Base-by-base conservation (phyloP, 1,140 invertebrate species). In the Trinorchestia longiramus region DNA sequence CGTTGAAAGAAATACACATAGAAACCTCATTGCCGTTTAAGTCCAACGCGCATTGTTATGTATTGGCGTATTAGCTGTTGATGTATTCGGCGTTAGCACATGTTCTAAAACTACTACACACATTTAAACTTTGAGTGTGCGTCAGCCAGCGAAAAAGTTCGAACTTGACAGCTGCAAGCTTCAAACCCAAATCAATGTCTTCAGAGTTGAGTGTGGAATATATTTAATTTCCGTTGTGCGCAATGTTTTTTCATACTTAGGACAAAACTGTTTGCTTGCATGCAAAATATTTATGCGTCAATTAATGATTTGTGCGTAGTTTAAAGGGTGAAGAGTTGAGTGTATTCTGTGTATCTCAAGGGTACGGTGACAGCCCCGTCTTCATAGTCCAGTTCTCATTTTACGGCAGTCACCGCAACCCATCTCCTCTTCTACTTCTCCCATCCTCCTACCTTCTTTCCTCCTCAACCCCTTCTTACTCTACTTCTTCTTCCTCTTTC, bases 351-450 rank as follows among this genome's bases (percentile, higher is more conserved):
- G 62, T 3, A 28, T 77, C 62, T 77, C 62, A 3, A 90, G 88
- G 88, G 88, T 90, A 43, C 88, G 88, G 88, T 90, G 88, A 43
- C 88, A 42, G 41, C 88, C 88, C n/a, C 42, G 88, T 90, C 88
- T 90, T 90, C 88, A 19, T 90, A 90, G 88, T 90, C 88, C 88
- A 90, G 88, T 90, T 43, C 88, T 43, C 43, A 41, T 90, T 90
- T 42, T 90, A 42, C 88, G 88, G 41, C 88, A 42, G 88, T 42
- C 88, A 90, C 88, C 88, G 88, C 88, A 90, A 42, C 88, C 88
- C 88, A 42, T 41, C 88, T 90, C 40, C 92, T 43, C 40, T 94
- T 43, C 40, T 77, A 42, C 43, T 43, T n/a, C 88, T 41, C 88
- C 43, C 11, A 41, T 90, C 62, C 15, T 77, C n/a, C 88, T 11